Evolutionary conservation across 30 jellyfish, hydroid and myxozoan species (phyloP).

Genomic region (Catostylus mosaicus): DNA sequence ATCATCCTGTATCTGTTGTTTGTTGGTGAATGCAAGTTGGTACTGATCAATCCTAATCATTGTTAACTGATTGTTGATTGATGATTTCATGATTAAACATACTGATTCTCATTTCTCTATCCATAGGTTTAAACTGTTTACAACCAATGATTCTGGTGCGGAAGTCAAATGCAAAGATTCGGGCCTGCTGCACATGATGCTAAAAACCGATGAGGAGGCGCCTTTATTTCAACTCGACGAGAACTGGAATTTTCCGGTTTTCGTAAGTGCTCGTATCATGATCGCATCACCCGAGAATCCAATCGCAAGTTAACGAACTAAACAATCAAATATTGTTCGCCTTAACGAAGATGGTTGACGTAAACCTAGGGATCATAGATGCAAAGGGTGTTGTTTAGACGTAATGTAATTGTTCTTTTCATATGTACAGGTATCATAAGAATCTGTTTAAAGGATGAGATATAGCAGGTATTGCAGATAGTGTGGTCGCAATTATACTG

Average conservation of each 20-base stretch:
- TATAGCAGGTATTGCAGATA: neutral
- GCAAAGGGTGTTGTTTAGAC: neutral
- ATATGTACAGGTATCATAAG: neutral
- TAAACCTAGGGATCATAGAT: neutral
- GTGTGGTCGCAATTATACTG: no score
- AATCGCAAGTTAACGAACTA: neutral
- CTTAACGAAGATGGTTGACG: no score
- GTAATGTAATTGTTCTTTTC: neutral
- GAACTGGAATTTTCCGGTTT: constrained; percentile 89
- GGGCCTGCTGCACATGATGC: constrained; percentile 67
- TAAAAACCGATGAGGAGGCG: constrained; percentile 84
- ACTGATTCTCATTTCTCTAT: neutral
- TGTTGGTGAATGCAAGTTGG: no score
- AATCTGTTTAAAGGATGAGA: neutral
- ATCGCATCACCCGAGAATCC: constrained; percentile 60
- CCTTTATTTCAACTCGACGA: constrained; percentile 77
- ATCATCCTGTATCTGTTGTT: no score
- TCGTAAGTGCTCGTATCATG: constrained; percentile 82
- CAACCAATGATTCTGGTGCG: constrained; percentile 70
- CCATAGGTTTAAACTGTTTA: constrained; percentile 74
- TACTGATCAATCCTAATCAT: no score
- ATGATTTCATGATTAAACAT: neutral
- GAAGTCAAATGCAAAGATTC: constrained; percentile 66
- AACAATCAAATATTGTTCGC: no score
- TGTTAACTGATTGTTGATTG: neutral